A percentile compares a stretch with the other conserved stretches of the same genome.
These are phyloP conservation scores for Drosophila trichaetosa DNA, from an alignment of 2,888 invertebrate genomes.

Conservation along the genomic window DNA sequence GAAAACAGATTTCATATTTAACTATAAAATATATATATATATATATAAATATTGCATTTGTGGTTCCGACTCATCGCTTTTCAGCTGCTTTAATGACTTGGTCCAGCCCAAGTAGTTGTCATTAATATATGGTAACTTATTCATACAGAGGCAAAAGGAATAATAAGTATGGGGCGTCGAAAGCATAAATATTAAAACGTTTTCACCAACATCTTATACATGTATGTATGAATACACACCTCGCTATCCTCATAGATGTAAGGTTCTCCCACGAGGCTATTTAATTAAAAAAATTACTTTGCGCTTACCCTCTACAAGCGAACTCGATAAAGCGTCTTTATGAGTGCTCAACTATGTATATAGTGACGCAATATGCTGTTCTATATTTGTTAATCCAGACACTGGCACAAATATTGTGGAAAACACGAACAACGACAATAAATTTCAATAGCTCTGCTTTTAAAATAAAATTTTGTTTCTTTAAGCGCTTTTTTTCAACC, in stretches of 20 bases:
- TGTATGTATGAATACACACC: not conserved
- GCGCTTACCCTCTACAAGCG: slow-evolving; percentile 45
- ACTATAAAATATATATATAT: not conserved
- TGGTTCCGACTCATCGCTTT: not conserved
- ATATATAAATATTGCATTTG: not conserved
- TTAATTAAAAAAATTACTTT: slow-evolving; percentile 39
- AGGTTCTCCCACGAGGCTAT: slow-evolving; percentile 24
- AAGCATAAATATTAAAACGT: not conserved
- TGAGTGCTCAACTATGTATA: slow-evolving; percentile 21
- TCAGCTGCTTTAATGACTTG: not conserved
- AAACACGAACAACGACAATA: slow-evolving; percentile 17
- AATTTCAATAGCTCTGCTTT: slow-evolving; percentile 18
- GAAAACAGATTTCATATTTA: not conserved
- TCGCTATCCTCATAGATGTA: not conserved
- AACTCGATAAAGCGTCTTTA: slow-evolving; percentile 33
- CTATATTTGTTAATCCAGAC: slow-evolving; percentile 9
- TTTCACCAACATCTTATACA: not conserved
- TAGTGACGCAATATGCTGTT: slow-evolving; percentile 54
- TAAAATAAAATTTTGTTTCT: not conserved
- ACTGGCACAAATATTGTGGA: slow-evolving; percentile 2
- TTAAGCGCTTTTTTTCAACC: slow-evolving; percentile 1
- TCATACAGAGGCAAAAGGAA: not conserved
- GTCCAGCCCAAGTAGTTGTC: too few species aligned
- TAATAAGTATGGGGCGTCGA: not conserved
- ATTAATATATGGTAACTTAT: not conserved